Base-by-base conservation (phyloP, 1,140 invertebrate genomes). In the Melitaea cinxia region DNA sequence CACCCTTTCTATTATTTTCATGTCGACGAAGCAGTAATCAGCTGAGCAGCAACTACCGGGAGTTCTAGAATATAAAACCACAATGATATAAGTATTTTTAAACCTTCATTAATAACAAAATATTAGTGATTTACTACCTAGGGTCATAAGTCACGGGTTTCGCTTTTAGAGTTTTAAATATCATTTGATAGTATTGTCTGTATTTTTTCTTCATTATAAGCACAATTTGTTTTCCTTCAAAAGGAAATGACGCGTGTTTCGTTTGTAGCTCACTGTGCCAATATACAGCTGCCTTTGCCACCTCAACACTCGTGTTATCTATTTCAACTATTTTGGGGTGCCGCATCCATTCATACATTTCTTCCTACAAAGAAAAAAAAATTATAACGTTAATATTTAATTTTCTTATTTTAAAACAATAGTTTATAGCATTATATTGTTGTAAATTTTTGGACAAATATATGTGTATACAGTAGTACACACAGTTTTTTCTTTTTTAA, bases 181-280 rank as follows among this genome's bases (percentile, higher is more conserved):
- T 80, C 86, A 91, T 89, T 42, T 89, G 83, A 68, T 89, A 91
- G 65, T 91, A 91, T 69, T 91, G 85, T 15, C 86, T 69, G 53
- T 91, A 91, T 57, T 91, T 91, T 45, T 87, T 91, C 72, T 87
- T 89, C 88, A 91, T 91, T 49, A 91, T 88, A 2, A 91, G 73
- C 15, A 89, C 86, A 45, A 91, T 79, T 62, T 91, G 88, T 62
- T 88, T 89, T 4, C 88, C 85, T 73, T 91, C 84, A 56, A 91
- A 91, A 0, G 88, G 88, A 49, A 75, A 86, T 54, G 81, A 83
- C 0, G 80, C 69, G 26, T 68, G 73, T 0, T 75, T 72, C 5
- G 73, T 69, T 53, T 81, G 66, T 7, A 91, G 69, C 37, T 89
- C 80, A 10, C 75, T 57, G 19, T 89, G 85, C 88, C 88, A 91